Base-by-base conservation (phyloP, 2,113 vertebrate genomes). In the Spermophilus dauricus region DNA sequence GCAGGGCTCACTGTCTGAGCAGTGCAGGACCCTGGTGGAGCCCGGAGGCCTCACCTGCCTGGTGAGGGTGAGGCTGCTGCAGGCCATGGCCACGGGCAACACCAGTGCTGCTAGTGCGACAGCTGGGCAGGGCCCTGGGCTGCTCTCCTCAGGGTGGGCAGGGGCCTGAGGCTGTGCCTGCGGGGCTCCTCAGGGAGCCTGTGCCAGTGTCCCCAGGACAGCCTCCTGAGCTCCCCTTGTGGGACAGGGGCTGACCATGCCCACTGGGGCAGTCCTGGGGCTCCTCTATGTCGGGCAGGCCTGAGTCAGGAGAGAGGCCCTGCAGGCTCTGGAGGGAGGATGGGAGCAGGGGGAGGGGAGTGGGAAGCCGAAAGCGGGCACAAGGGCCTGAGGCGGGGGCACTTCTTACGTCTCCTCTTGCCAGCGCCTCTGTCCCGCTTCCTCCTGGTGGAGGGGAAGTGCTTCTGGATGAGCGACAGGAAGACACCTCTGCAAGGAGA, bases 381-480 rank as follows among this genome's bases (percentile, higher is more conserved):
- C 30, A 6, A 56, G 0, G 20, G 75, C 24, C 24, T 3, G 61
- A 11, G 37, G 67, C 58, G 48, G 89, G 63, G 53, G 69, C 0
- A 26, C n/a, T 69, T 98, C 99, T 99, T 98, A 99, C 99, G 99
- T 99, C 99, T 99, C 97, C 99, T 99, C 97, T 99, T 99, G 92
- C 99, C 98, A 0, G 98, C 98, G 93, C 98, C 99, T 97, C 99
- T 99, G 97, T 99, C 99, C 96, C 99, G 99, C 98, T 99, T 99
- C 98, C 99, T 99, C 98, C 99, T 99, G 98, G 99, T 99, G 85
- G 99, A 99, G 75, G 99, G 99, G 98, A 99, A 99, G 98, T 99
- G 99, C 98, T 99, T 99, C 96, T 99, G 98, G 97, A 99, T 99
- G 75, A 99, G 99, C 39, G 99, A 99, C 98, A 99, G 99, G 98